A percentile compares a stretch with the other conserved stretches of the same genome.
Conservation (phyloP, 2,888 invertebrate genomes). For the Cataglyphis altisquamis region DNA sequence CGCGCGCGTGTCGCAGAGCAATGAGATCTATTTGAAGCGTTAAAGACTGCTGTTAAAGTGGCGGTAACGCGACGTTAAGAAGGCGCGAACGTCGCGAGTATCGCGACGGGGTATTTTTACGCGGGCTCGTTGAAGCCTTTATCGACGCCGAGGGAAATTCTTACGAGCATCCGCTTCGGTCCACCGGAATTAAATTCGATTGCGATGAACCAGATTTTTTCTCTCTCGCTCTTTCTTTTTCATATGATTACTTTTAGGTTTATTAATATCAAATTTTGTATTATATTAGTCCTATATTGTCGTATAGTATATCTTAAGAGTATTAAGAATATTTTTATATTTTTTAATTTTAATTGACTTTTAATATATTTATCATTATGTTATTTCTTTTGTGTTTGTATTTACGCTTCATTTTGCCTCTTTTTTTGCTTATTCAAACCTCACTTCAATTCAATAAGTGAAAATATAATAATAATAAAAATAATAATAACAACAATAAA, state of each 20-base stretch:
- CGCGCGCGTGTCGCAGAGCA: constrained; percentile 58
- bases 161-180: constrained; percentile 33
- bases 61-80: constrained; percentile 82
- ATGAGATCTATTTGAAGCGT: constrained; percentile 82
- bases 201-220: neutral
- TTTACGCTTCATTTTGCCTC: neutral
- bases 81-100: constrained; percentile 75
- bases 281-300: no score
- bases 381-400: neutral
- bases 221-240: neutral
- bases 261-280: no score
- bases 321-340: neutral
- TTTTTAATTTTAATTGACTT: neutral
- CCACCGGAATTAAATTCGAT: constrained; percentile 37
- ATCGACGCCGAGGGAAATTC: constrained; percentile 62
- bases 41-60: constrained; percentile 83
- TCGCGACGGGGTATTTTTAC: constrained; percentile 79
- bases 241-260: neutral
- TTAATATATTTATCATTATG: neutral
- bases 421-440: neutral
- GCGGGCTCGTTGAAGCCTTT: constrained; percentile 70
- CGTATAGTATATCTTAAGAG: no score
- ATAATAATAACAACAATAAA: no score
- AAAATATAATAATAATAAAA: no score
- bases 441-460: neutral